Base-by-base conservation (phyloP, 2,888 invertebrate species). In the Cheilosia soror region DNA sequence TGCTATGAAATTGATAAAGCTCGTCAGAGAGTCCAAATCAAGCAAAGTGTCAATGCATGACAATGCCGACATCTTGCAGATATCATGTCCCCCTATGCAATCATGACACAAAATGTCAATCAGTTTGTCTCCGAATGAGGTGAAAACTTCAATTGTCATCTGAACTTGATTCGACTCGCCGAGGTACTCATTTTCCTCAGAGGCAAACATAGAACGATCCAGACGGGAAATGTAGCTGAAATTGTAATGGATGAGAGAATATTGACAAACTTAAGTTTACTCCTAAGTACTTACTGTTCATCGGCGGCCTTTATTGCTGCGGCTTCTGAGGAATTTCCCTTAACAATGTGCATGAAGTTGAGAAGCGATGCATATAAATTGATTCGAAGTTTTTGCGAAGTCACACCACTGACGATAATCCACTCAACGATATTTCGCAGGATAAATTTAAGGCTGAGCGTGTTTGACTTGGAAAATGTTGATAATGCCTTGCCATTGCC, bases 41-140 rank as follows among this genome's bases (percentile, higher is more conserved):
- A 97, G 93, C 55, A 98, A 93, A 53, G 96, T 94, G 90, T 97
- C 96, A 72, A 98, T 93, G 87, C 96, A 96, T 0, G 97, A 95
- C 88, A 98, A 93, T 0, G 98, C 96, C 69, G 97, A 93, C 96
- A 98, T 97, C 92, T 97, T 95, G 89, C 97, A 97, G 11, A 98
- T 96, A 88, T 98, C 97, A 90, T 97, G 97, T 0, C 97, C 97
- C 1, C 96, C 96, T 9, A 96, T 96, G 80, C 96, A 96, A 92
- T 98, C 98, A 69, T 96, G 95, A 88, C 97, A 97, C 68, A 98
- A 92, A 42, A 95, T 95, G 88, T 96, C 95, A 90, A 97, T 95
- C 58, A 98, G 91, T 89, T 95, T 95, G 87, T 97, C 96, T 0
- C 97, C 97, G 88, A 96, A 97, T 4, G 95, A 94, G 20, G 94